phyloP scores from a whole-genome alignment of 64 coral and sea anemone genomes.

The Platygyra sinensis region DNA sequence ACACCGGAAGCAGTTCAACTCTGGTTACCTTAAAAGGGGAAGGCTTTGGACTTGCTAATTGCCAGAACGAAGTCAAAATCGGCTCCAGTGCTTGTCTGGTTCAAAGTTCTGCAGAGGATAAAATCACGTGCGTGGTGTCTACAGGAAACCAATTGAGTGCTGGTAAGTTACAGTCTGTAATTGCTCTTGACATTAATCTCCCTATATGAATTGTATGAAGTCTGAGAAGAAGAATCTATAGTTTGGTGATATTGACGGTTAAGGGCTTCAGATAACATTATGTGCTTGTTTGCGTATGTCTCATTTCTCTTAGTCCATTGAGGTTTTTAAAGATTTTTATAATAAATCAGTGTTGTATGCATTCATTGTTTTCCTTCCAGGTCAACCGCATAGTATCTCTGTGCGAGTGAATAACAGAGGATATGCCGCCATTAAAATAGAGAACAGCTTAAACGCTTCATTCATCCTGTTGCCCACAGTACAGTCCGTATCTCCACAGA shows the following conservation, averaged over 20 bases:
- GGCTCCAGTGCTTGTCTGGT: constrained; percentile 34
- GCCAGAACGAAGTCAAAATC: constrained; percentile 56
- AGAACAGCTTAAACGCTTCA: background rate
- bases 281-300: too few relatives aligned
- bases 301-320: too few relatives aligned
- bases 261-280: background rate
- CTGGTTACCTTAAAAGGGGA: constrained; percentile 53
- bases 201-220: too few relatives aligned
- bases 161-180: constrained; percentile 15
- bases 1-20: constrained; percentile 46
- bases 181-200: too few relatives aligned
- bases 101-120: constrained; percentile 17
- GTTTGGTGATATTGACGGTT: too few relatives aligned
- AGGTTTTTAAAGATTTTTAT: too few relatives aligned
- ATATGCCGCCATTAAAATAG: constrained; percentile 32
- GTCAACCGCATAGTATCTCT: constrained; percentile 39
- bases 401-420: constrained; percentile 65
- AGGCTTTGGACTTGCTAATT: constrained; percentile 38
- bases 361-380: background rate
- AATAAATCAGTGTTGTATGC: background rate
- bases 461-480: constrained; percentile 55
- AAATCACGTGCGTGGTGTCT: constrained; percentile 56
- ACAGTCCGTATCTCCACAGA: constrained; percentile 33
- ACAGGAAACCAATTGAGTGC: constrained; percentile 24
- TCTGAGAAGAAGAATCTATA: too few relatives aligned